Evolutionary conservation across 2,797 vertebrate species (phyloP).

Genomic region (Paedocypris micromegethes): DNA sequence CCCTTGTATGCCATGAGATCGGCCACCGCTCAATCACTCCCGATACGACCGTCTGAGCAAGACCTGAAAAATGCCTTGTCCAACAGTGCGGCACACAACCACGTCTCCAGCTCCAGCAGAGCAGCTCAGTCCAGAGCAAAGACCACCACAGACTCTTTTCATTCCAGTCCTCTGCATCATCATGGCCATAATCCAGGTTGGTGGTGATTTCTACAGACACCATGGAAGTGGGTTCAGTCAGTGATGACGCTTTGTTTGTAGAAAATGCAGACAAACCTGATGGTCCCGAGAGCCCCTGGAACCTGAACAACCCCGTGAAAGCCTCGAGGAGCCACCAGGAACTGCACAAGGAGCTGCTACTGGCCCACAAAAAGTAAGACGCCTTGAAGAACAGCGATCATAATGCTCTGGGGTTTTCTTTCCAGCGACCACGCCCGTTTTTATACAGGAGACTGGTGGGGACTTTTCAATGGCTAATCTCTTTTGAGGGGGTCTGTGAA

Average conservation of each 20-base stretch:
- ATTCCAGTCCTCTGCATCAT: conserved; percentile 38
- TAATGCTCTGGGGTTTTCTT: conserved; percentile 18
- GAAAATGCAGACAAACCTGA: conserved; percentile 51
- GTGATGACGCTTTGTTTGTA: conserved; percentile 42
- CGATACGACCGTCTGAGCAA: conserved; percentile 9
- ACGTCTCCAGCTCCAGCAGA: conserved; percentile 29
- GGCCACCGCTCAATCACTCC: conserved; percentile 26
- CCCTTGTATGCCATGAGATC: conserved; percentile 49
- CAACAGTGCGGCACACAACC: conserved; percentile 17
- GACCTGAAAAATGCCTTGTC: conserved; percentile 38
- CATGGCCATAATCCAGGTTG: conserved; percentile 52
- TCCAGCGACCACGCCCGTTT: no score
- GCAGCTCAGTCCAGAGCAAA: conserved; percentile 36
- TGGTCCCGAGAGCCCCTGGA: conserved; percentile 37
- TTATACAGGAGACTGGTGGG: neutral
- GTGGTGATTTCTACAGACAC: conserved; percentile 17
- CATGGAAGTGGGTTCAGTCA: conserved; percentile 8
- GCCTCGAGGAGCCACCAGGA: conserved; percentile 65
- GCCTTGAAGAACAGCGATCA: conserved; percentile 13
- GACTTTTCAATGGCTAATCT: conserved; percentile 40
- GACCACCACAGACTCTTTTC: conserved; percentile 32
- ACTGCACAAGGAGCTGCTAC: conserved; percentile 68
- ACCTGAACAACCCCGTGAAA: conserved; percentile 49
- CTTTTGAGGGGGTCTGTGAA: conserved; percentile 50
- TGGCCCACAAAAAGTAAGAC: conserved; percentile 68